Base-by-base conservation (phyloP, 1,140 invertebrate genomes). In the Zophobas morio region DNA sequence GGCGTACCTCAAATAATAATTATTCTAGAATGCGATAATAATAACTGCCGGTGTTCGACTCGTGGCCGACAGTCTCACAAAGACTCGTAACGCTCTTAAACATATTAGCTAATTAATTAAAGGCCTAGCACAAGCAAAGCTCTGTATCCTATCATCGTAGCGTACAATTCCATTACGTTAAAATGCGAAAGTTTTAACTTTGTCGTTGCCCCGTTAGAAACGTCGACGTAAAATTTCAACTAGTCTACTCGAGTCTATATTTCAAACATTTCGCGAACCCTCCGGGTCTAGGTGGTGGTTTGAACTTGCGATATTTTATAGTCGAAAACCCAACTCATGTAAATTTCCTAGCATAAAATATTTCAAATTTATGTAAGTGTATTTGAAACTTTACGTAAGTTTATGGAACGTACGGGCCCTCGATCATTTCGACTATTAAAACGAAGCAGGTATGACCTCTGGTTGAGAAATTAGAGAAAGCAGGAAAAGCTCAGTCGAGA, bases 81-180 rank as follows among this genome's bases (percentile, higher is more conserved):
- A 60, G 56, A 2, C 42, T 46, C 42, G 8, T 4, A 46, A 46
- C 37, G 56, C 56, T 39, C 5, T 60, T 60, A 60, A 35, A 39
- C 56, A 60, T 60, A 60, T 60, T 60, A 60, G 37, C 56, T 60
- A 60, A 60, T 60, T 60, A 60, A 60, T 60, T 60, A 60, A 60
- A 60, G 36, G 56, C 35, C 36, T 60, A 60, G 8, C 5, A 8
- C 34, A 35, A 5, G 56, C 6, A 60, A 60, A 60, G 56, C 56
- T 32, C 56, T 39, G 33, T 60, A 35, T 35, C 36, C 1, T 1
- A 37, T 8, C 1, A 3, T 37, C 6, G 6, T 37, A 60, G 42
- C 42, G 42, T 46, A 46, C 42, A 46, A 60, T 60, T 60, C 35
- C 6, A 35, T 60, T 60, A 60, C 36, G 20, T 20, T 20, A 35